phyloP scores from a whole-genome alignment of 37 sponge, comb jelly and placozoan species.

The Corticium candelabrum region DNA sequence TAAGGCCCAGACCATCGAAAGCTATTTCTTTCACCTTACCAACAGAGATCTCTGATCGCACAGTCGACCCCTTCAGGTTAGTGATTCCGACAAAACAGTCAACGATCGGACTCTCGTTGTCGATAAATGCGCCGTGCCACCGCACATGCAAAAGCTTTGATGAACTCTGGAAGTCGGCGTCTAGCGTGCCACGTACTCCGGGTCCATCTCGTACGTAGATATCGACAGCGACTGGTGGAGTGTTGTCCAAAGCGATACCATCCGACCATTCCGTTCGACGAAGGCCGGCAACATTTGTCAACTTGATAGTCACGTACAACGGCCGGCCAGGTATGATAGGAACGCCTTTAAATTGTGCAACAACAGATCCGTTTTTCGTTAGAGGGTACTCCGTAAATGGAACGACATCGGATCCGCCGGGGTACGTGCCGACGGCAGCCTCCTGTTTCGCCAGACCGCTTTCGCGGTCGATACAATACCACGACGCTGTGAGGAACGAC shows the following conservation, averaged over 20 bases:
- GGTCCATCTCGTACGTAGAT: not conserved
- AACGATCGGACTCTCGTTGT: not conserved
- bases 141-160: not conserved
- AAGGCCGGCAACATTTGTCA: not conserved
- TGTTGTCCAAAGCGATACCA: not conserved
- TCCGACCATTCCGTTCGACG: not conserved
- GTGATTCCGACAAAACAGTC: not conserved
- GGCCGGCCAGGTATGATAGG: not conserved
- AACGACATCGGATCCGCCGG: not conserved
- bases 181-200: not conserved
- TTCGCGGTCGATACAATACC: not conserved
- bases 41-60: not conserved
- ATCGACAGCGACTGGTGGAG: not conserved
- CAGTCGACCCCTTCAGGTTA: not conserved
- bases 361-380: not conserved
- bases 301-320: not conserved
- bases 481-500: not conserved
- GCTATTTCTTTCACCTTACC: not conserved
- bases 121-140: not conserved
- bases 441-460: not conserved
- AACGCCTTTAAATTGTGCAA: not conserved
- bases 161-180: not conserved
- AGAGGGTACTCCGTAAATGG: not conserved
- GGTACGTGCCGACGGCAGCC: conserved; percentile 1
- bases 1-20: not conserved